Evolutionary conservation across 1,140 invertebrate species (phyloP), one percentile per base, ranked within the genome.

Genomic region (Chrysoperla carnea): DNA sequence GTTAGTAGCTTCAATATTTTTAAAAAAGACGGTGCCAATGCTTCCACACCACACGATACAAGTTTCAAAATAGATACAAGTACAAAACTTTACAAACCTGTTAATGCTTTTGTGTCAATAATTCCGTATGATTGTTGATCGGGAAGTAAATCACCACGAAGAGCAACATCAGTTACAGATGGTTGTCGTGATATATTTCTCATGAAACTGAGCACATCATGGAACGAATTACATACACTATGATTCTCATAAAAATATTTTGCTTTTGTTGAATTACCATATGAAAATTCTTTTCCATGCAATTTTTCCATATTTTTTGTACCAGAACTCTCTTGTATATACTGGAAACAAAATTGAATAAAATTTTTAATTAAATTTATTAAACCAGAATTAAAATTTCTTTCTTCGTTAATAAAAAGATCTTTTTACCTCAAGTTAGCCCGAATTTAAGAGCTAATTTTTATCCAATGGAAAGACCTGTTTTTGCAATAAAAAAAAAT

Each of bases 101-200:
- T 12, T 6, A 58, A 37, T 8, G 58, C 51, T 42, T 62, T 57
- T 0, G 51, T 55, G 36, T 58, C 59, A 40, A 66, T 59, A n/a
- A 63, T 46, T 1, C 63, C 63, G 2, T 62, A 48, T 1, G 62
- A 59, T 37, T 50, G 36, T 8, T 48, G 46, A 1, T 31, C 39
- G 4, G 45, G 13, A 9, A n/a, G 8, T 13, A 63, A 27, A 39
- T 64, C 60, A 29, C 54, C 60, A 27, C 58, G 50, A 37, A 55
- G 59, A 1, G 53, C 49, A 23, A 39, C 9, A 27, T 27, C 9
- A 39, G 29, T 9, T 2, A 13, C 28, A 31, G 27, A 31, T 12
- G 29, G n/a, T n/a, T 6, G 1, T 8, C 23, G 6, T 14, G 40
- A 3, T 5, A 23, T 28, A 33, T 41, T 29, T 31, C 29, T 11